Base-by-base conservation (phyloP, 53 echinoderm and acorn worm genomes). In the Echinarachnius parma region DNA sequence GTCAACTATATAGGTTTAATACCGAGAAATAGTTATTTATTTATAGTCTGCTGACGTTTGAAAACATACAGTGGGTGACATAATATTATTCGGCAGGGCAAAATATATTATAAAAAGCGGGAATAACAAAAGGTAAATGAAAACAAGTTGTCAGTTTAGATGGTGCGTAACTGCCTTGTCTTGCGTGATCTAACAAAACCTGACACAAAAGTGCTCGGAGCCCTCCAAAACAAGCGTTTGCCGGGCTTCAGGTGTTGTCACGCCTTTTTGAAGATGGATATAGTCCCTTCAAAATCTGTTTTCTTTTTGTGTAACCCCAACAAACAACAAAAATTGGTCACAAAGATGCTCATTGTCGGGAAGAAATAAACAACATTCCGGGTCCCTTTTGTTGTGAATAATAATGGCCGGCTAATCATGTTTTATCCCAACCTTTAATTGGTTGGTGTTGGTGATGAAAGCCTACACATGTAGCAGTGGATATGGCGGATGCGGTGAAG, bases 311-410 rank as follows among this genome's bases (percentile, higher is more conserved):
- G n/a, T n/a, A n/a, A n/a, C 50, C 18, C 47, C 27, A 66, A 32
- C 31, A 19, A 27, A n/a, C 45, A 65, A 46, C 44, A 65, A 28
- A 65, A 27, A 65, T 9, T 10, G 50, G 35, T 23, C 21, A 68
- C 68, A 53, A 68, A 50, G 36, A 34, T 25, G 20, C 21, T 10
- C 31, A 50, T 68, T 68, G 68, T 52, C 2, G 32, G 7, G 31
- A 32, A 33, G 68, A 68, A 68, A 52, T 52, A 52, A 68, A 68
- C 52, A 50, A 68, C 68, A 52, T 68, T 68, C 53, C 53, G 30
- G 31, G 34, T 33, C n/a, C n/a, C n/a, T n/a, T 53, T 68, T 50
- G 48, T 68, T 13, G 10, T 19, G 22, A n/a, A 32, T 9, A 50
- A 68, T 9, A 68, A 68, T 49, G 53, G 53, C 21, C 15, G 48